Conservation (phyloP, 1,140 invertebrate species). For the Lucilia cuprina region DNA sequence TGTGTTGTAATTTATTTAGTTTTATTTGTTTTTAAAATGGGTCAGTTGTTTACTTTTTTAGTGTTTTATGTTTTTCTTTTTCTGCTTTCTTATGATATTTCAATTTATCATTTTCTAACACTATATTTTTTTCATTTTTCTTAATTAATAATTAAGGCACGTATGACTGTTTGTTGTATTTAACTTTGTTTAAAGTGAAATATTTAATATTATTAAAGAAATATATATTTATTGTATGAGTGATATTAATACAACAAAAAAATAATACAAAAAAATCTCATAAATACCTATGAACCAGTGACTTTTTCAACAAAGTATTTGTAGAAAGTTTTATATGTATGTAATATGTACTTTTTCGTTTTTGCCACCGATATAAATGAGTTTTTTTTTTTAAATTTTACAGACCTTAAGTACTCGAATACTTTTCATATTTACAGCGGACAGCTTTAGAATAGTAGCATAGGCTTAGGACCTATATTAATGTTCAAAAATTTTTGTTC, state of each 20-base stretch:
- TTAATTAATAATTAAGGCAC: constrained; percentile 9
- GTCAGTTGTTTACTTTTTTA: neutral
- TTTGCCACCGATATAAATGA: too few relatives aligned
- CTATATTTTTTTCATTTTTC: neutral
- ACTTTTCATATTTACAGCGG: too few relatives aligned
- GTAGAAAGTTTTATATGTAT: neutral
- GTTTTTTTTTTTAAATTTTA: too few relatives aligned
- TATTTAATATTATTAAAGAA: neutral
- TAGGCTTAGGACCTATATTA: too few relatives aligned
- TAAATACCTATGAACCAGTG: neutral
- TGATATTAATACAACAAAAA: constrained; percentile 1
- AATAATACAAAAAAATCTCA: neutral
- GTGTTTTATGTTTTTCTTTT: neutral
- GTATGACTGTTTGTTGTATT: constrained; percentile 14
- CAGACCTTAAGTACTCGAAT: too few relatives aligned
- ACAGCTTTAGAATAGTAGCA: too few relatives aligned
- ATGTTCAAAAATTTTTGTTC: too few relatives aligned
- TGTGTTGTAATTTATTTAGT: neutral
- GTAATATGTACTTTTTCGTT: too few relatives aligned
- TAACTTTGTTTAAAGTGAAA: neutral
- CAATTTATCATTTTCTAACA: neutral
- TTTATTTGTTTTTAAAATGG: neutral
- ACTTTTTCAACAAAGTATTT: neutral
- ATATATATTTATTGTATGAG: neutral
- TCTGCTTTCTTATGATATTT: neutral